Base-by-base conservation (phyloP, 2,888 invertebrate species). In the Eupithecia exiguata region DNA sequence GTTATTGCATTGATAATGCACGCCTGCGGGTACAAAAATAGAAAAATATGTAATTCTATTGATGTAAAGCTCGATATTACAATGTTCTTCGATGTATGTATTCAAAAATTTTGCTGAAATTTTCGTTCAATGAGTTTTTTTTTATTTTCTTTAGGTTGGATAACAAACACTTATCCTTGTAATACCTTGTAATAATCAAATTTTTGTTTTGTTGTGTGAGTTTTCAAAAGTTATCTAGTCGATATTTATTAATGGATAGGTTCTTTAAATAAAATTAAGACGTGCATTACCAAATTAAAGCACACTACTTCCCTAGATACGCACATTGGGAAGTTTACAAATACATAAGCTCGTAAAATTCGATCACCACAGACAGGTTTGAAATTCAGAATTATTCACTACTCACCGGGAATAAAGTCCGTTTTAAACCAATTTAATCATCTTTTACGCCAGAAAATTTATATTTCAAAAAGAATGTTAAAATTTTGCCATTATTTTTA, bases 281-380 rank as follows among this genome's bases (percentile, higher is more conserved):
- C 89, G 90, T 89, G 88, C 91, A 89, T 87, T 87, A 91, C 86
- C 89, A 86, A 88, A 85, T 35, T 46, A 61, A 73, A 73, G 77
- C 78, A 74, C 69, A 77, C 75, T 81, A 76, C 79, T 53, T 70
- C 75, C 72, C 70, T 79, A 87, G 82, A 86, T 84, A 89, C 89
- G 89, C 86, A 88, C 91, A 90, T 91, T 91, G 92, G 92, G 90
- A 91, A 91, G 91, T 92, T 92, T 94, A 79, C 80, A 79, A 78
- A 79, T 80, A 80, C 79, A 79, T 80, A 94, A 94, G 94, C 94
- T 94, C 94, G 88, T 94, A 92, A 91, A 93, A 93, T 94, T 94
- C 93, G 94, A 92, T 90, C 90, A 93, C 93, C 93, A 92, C 92
- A 93, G 92, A 93, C 87, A 92, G 87, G 88, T 90, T 90, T 91